Percentiles rank a stretch among this genome's conserved stretches.
Conservation (phyloP, 2,113 vertebrate species). For the Speoplatyrhinus poulsoni region DNA sequence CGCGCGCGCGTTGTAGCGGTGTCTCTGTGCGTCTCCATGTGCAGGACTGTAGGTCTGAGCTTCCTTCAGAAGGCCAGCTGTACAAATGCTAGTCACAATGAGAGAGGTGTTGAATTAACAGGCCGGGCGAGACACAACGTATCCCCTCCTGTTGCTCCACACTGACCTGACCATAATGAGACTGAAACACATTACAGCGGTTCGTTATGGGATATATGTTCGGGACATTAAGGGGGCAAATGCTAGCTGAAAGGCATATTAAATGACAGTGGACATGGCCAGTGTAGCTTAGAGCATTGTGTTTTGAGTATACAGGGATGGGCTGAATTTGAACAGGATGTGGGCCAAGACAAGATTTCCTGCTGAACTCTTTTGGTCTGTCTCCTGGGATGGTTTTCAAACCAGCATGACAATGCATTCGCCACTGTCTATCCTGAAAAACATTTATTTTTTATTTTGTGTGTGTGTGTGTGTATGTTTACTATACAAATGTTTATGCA, state of each 20-base stretch:
- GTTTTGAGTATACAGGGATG: slow-evolving; percentile 58
- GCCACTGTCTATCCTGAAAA: slow-evolving; percentile 20
- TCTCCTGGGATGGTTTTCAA: slow-evolving; percentile 48
- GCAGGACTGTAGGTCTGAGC: slow-evolving; percentile 30
- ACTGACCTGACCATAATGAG: slow-evolving; percentile 66
- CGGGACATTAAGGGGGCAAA: slow-evolving; percentile 62
- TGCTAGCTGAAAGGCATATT: slow-evolving; percentile 47
- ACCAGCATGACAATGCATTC: slow-evolving; percentile 42
- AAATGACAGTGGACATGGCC: slow-evolving; percentile 51
- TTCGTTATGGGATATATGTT: slow-evolving; percentile 62
- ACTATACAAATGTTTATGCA: not conserved
- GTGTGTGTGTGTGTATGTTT: not conserved
- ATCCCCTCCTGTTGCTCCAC: slow-evolving; percentile 49
- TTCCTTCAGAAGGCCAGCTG: slow-evolving; percentile 66
- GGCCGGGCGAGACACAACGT: slow-evolving; percentile 37
- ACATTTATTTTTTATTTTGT: slow-evolving; percentile 37
- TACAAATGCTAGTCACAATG: slow-evolving; percentile 60
- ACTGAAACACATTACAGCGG: slow-evolving; percentile 52
- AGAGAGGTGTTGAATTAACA: slow-evolving; percentile 71
- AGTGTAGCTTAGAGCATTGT: slow-evolving; percentile 58
- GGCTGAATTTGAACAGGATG: slow-evolving; percentile 57
- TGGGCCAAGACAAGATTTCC: slow-evolving; percentile 43
- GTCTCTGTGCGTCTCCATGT: slow-evolving; percentile 5
- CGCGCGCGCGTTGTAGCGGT: too few species aligned
- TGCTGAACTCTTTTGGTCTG: slow-evolving; percentile 42